phyloP scores from a whole-genome alignment of 2,797 vertebrate species.

The Ambastaia sidthimunki region DNA sequence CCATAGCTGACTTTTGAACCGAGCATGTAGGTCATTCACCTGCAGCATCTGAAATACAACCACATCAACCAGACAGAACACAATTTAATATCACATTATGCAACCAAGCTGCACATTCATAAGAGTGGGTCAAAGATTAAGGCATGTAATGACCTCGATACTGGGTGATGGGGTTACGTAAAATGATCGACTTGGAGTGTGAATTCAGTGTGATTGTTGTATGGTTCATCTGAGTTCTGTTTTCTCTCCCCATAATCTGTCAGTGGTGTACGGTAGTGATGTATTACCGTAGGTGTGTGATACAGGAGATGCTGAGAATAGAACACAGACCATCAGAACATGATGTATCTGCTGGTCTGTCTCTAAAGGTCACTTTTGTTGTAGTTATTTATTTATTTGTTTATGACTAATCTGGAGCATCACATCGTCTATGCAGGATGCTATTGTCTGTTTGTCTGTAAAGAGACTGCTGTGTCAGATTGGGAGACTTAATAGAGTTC shows the following conservation, averaged over 20 bases:
- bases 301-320: slow-evolving; percentile 53
- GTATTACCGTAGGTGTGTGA: slow-evolving; percentile 49
- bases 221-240: background rate
- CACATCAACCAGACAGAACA: slow-evolving; percentile 14
- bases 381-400: slow-evolving; percentile 30
- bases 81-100: slow-evolving; percentile 63
- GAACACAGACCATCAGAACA: slow-evolving; percentile 33
- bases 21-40: slow-evolving; percentile 48
- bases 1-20: slow-evolving; percentile 40
- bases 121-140: slow-evolving; percentile 58
- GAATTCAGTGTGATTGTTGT: slow-evolving; percentile 27
- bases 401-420: slow-evolving; percentile 37
- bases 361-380: slow-evolving; percentile 59
- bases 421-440: slow-evolving; percentile 30
- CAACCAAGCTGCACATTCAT: slow-evolving; percentile 59
- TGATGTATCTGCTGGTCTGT: slow-evolving; percentile 53
- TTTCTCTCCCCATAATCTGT: slow-evolving; percentile 5
- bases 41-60: slow-evolving; percentile 2
- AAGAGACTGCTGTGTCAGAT: background rate
- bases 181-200: slow-evolving; percentile 20
- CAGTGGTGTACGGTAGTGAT: slow-evolving; percentile 50
- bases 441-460: background rate
- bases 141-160: slow-evolving; percentile 46
- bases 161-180: slow-evolving; percentile 27
- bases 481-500: too few species aligned